phyloP scores from a whole-genome alignment of 2,797 vertebrate genomes.

The Carcharodon carcharias region DNA sequence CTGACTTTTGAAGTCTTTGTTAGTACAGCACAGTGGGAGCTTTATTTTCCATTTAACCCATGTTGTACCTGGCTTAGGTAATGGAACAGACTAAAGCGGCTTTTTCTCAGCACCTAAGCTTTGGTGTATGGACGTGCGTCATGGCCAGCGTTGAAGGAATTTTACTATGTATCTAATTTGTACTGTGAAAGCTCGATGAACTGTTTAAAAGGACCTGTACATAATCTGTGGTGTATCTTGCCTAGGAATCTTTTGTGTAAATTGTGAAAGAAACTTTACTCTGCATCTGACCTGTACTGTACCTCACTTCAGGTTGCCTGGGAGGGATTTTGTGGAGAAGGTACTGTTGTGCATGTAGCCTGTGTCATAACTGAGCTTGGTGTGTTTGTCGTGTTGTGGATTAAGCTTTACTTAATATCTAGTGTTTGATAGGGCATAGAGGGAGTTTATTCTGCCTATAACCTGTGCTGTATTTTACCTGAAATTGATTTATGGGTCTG shows the following conservation, averaged over 20 bases:
- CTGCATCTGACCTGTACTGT: neutral
- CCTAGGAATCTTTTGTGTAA: neutral
- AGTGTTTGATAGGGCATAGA: neutral
- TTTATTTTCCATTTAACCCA: neutral
- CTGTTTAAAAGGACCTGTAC: neutral
- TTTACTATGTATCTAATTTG: neutral
- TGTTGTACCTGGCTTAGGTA: neutral
- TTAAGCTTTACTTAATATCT: neutral
- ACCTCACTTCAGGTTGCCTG: neutral
- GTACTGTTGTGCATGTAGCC: neutral
- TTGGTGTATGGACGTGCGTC: neutral
- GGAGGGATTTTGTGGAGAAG: neutral
- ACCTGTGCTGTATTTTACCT: neutral
- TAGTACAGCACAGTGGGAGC: neutral
- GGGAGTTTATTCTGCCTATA: neutral
- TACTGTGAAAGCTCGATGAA: neutral
- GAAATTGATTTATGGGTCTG: neutral
- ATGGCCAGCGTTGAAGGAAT: neutral
- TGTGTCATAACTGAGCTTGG: neutral
- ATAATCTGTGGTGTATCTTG: neutral
- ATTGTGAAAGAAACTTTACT: neutral
- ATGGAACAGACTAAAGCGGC: neutral
- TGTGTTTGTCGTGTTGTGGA: neutral
- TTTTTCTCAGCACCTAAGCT: neutral
- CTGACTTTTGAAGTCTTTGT: neutral